Base-by-base conservation (phyloP, 2,113 vertebrate species). In the Neotoma lepida region DNA sequence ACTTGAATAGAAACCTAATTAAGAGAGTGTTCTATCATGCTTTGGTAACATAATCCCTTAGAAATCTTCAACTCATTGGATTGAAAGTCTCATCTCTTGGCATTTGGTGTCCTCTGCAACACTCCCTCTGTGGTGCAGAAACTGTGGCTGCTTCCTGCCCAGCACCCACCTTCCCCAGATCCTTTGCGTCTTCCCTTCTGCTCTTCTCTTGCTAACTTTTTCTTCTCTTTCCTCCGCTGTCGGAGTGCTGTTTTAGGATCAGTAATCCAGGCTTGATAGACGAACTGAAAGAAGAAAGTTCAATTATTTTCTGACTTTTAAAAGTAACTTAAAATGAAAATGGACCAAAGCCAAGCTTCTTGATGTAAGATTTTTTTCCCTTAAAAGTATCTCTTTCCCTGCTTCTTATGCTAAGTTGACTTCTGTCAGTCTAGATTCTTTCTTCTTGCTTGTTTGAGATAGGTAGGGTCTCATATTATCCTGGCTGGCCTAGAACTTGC, bases 251-350 rank as follows among this genome's bases (percentile, higher is more conserved):
- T 99, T 98, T 99, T 99, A 54, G 99, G 99, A 97, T 99, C 99
- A 49, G 99, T 99, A 96, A 99, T 99, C 99, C 99, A 99, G 90
- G 99, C 99, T 78, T 99, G 99, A 97, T 99, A 99, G 76, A 99
- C 98, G 98, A 99, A 99, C 99, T 99, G 98, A 66, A 98, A 93
- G 91, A 96, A 96, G 87, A 96, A 97, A 97, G 93, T 24, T 90
- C 1, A 97, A 92, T 98, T 96, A 96, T 95, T 97, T 96, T 93
- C 94, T 95, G 49, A 10, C 58, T 84, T 93, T 95, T 86, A 56
- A 74, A 84, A 63, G n/a, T 71, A 92, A 94, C 91, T 82, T 26
- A 95, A 89, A 97, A 44, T 56, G 94, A 96, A 86, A 93, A 95
- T 54, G 39, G 81, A 96, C 66, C 81, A 80, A 93, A 22, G 46